Base-by-base conservation (phyloP, 1,140 invertebrate genomes). In the Heliothis virescens region DNA sequence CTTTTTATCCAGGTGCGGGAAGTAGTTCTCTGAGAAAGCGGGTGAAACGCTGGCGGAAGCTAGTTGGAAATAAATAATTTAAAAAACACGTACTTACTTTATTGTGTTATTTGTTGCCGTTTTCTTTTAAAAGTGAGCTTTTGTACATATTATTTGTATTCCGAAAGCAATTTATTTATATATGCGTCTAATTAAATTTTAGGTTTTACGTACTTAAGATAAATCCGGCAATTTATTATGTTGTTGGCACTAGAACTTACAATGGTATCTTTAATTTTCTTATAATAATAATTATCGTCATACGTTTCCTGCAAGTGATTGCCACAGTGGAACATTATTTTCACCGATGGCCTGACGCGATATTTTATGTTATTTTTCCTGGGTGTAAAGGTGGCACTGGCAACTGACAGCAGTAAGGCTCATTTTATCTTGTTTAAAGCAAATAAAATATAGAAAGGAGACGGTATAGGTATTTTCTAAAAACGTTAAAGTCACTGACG, bases 401-500 rank as follows among this genome's bases (percentile, higher is more conserved):
- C 29, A 13, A 41, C 29, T 47, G n/a, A 57, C 29, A 72, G 55
- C 69, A 57, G 9, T 57, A 72, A 72, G 29, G 69, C 57, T 72
- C 53, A 72, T 72, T 72, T 72, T 72, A 57, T 15, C 52, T 34
- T 72, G 69, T 72, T 55, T 72, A 41, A 52, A 59, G 63, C 5
- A 29, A 13, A 50, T 29, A 50, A 75, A 60, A 75, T 75, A 26
- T 47, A 75, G 41, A 50, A 48, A 29, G 57, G 50, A 62, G 62
- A 60, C 72, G 55, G 48, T 47, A 71, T 50, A 79, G 76, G 41
- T 73, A 73, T 62, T 73, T 63, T 67, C 72, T 81, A 55, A 71
- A 71, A 77, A 82, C 57, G 69, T 81, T 79, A 75, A 65, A 73
- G 63, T 78, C 82, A 79, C n/a, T 85, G 85, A 86, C 85, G 83